phyloP scores from a whole-genome alignment of 2,113 vertebrate species.

The cattle (Bos taurus) region ARS-UCD2.0 NC_037345.1:51804501-51805000 shows the following conservation, averaged over 20 bases:
- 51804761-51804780: not conserved
- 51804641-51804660: not conserved
- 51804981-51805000: not conserved
- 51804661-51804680: not conserved
- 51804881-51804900: not conserved
- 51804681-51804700: not conserved
- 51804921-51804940: conserved; percentile 46
- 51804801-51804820: not conserved
- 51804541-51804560: not conserved
- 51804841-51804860: not conserved
- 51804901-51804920: not conserved
- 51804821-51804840: not conserved
- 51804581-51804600: not conserved
- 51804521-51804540: not conserved
- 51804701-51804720: not conserved
- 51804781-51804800: not conserved
- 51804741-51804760: not conserved
- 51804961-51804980: conserved; percentile 43
- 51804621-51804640: not conserved
- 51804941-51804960: conserved; percentile 5
- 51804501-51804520: not conserved
- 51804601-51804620: not conserved
- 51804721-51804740: not conserved
- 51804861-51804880: not conserved
- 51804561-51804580: not conserved